Evolutionary conservation across 2,113 vertebrate genomes (phyloP).

Genomic region (Pseudorasbora parva): DNA sequence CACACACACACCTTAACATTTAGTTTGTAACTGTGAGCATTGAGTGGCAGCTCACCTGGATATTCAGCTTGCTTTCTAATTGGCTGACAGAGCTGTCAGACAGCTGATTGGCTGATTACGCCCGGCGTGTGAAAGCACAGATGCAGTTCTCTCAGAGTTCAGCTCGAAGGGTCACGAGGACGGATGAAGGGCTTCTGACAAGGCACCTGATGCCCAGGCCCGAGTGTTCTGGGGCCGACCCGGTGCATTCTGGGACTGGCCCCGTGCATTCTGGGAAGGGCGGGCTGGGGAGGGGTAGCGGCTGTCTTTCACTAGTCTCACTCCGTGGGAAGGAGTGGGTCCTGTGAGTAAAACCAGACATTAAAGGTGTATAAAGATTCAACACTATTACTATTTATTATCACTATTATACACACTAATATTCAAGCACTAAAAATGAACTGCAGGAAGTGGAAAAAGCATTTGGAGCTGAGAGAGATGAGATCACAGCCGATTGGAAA

Average conservation of each 20-base stretch:
- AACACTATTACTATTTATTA: too few relatives aligned
- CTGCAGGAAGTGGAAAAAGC: neutral
- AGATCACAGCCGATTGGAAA: neutral
- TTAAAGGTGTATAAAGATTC: neutral
- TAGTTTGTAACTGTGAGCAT: too few relatives aligned
- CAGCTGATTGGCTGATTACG: slow-evolving; percentile 55
- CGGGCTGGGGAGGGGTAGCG: slow-evolving; percentile 50
- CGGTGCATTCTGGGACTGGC: slow-evolving; percentile 44
- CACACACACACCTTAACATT: too few relatives aligned
- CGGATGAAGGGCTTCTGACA: slow-evolving; percentile 30
- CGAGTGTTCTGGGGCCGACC: slow-evolving; percentile 39
- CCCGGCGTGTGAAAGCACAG: slow-evolving; percentile 26
- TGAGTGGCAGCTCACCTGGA: slow-evolving; percentile 30
- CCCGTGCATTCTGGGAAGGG: slow-evolving; percentile 46
- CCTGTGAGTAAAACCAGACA: slow-evolving; percentile 30
- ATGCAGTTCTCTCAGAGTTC: slow-evolving; percentile 32
- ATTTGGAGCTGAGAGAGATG: neutral
- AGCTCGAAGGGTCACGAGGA: slow-evolving; percentile 43
- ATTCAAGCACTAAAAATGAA: neutral
- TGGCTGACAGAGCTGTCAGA: slow-evolving; percentile 51
- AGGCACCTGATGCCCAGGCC: slow-evolving; percentile 44
- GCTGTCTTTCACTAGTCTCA: slow-evolving; percentile 55
- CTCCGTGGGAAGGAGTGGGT: slow-evolving; percentile 55
- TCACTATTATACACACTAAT: too few relatives aligned
- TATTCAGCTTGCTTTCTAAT: slow-evolving; percentile 54